Conservation (phyloP, 2,888 invertebrate species). For the Morpho helenor region DNA sequence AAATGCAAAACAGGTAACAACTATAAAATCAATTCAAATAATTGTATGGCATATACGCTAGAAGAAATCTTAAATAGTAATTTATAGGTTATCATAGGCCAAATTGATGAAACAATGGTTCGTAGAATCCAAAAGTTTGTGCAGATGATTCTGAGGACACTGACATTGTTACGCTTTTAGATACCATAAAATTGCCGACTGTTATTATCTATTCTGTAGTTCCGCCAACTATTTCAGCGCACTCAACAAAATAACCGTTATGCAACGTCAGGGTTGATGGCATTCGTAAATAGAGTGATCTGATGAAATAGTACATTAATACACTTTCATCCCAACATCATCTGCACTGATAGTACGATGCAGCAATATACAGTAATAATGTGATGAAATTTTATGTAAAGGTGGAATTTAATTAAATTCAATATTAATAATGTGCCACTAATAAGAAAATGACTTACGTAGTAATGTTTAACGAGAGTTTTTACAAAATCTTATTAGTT, state of each 20-base stretch:
- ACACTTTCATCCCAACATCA: too few relatives aligned
- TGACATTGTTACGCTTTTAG: constrained; percentile 61
- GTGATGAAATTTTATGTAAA: too few relatives aligned
- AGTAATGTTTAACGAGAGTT: too few relatives aligned
- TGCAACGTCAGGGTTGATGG: constrained; percentile 26
- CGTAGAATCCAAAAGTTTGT: constrained; percentile 20
- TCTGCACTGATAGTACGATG: too few relatives aligned
- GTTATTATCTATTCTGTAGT: constrained; percentile 54
- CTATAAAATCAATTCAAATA: constrained; percentile 18
- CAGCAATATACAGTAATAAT: too few relatives aligned
- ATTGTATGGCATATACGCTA: constrained; percentile 12
- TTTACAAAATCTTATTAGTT: too few relatives aligned
- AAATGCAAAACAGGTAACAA: constrained; percentile 14
- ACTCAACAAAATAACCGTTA: constrained; percentile 43
- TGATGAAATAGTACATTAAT: constrained; percentile 13
- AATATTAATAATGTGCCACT: too few relatives aligned
- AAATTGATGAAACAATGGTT: constrained; percentile 16
- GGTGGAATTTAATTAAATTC: too few relatives aligned
- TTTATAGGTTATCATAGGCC: constrained; percentile 10
- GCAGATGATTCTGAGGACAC: constrained; percentile 42
- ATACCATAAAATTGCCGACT: constrained; percentile 63
- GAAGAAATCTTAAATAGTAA: constrained; percentile 18
- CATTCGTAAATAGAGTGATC: constrained; percentile 11
- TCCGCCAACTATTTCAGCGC: constrained; percentile 44
- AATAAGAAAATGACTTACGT: too few relatives aligned